phyloP scores from a whole-genome alignment of 2,113 vertebrate genomes.

The Oreochromis niloticus region DNA sequence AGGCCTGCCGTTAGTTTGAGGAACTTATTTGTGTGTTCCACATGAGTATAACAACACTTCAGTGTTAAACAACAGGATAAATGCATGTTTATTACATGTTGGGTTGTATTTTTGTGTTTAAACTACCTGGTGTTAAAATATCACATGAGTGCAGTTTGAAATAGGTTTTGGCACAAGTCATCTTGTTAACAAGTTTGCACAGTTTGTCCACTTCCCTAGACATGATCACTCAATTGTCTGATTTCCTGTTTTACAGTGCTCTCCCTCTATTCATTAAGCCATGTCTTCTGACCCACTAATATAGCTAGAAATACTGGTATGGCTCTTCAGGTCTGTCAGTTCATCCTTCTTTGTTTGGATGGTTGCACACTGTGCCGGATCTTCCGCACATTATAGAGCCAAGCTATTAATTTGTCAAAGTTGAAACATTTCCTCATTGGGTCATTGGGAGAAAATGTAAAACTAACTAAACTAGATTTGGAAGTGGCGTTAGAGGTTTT shows the following conservation, averaged over 20 bases:
- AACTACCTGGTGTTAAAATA: not conserved
- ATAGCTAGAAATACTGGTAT: constrained; percentile 43
- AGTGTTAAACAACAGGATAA: not conserved
- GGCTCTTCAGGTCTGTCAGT: constrained; percentile 16
- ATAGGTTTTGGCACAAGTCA: accelerated
- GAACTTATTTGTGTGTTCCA: not conserved
- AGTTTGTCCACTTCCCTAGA: constrained; percentile 3
- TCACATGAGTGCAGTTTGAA: not conserved
- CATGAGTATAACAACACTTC: not conserved
- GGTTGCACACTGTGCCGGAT: constrained; percentile 1
- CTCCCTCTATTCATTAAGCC: not conserved
- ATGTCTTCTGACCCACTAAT: not conserved
- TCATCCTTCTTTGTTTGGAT: constrained; percentile 30
- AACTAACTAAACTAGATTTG: not conserved
- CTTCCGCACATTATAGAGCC: not conserved
- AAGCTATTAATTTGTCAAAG: not conserved
- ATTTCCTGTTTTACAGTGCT: constrained; percentile 50
- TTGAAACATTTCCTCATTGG: not conserved
- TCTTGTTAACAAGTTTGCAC: not conserved
- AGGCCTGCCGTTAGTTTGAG: not conserved
- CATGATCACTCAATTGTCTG: not conserved
- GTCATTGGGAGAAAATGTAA: not conserved
- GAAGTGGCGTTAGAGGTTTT: not conserved
- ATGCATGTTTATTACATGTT: not conserved
- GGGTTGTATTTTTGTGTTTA: not conserved